phyloP scores from a whole-genome alignment of 2,888 invertebrate genomes.

The Stenolophus ochropezus region DNA sequence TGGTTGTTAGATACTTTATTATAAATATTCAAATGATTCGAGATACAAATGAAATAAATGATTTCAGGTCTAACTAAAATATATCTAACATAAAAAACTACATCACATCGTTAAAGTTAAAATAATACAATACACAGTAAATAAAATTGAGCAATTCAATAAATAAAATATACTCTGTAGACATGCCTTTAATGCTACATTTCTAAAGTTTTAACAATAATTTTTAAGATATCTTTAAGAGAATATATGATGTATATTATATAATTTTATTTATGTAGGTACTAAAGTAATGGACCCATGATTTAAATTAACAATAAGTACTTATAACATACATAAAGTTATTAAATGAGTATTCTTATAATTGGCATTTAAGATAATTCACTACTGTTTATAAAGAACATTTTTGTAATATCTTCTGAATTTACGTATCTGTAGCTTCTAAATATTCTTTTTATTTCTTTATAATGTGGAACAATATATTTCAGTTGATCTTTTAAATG shows the following conservation, averaged over 20 bases:
- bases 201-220: conserved; percentile 50
- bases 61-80: conserved; percentile 12
- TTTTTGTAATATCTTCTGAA: conserved; percentile 31
- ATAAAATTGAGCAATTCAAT: conserved; percentile 55
- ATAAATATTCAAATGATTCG: conserved; percentile 32
- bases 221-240: conserved; percentile 52
- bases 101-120: conserved; percentile 29
- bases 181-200: conserved; percentile 28
- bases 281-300: conserved; percentile 64
- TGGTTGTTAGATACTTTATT: conserved; percentile 20
- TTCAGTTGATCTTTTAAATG: conserved; percentile 17
- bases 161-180: conserved; percentile 48
- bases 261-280: conserved; percentile 63
- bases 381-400: conserved; percentile 30
- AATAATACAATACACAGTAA: conserved; percentile 31
- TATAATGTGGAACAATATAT: conserved; percentile 28
- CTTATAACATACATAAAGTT: conserved; percentile 10
- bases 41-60: conserved; percentile 30
- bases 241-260: conserved; percentile 60
- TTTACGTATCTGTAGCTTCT: conserved; percentile 33
- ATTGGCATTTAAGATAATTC: conserved; percentile 34
- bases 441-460: conserved; percentile 14
- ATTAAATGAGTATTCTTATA: conserved; percentile 46
- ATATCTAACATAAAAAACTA: conserved; percentile 17
- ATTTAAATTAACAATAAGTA: conserved; percentile 49